These are phyloP conservation scores for Platerodrilus igneus DNA, from an alignment of 2,888 invertebrate genomes.

Conservation along the genomic window DNA sequence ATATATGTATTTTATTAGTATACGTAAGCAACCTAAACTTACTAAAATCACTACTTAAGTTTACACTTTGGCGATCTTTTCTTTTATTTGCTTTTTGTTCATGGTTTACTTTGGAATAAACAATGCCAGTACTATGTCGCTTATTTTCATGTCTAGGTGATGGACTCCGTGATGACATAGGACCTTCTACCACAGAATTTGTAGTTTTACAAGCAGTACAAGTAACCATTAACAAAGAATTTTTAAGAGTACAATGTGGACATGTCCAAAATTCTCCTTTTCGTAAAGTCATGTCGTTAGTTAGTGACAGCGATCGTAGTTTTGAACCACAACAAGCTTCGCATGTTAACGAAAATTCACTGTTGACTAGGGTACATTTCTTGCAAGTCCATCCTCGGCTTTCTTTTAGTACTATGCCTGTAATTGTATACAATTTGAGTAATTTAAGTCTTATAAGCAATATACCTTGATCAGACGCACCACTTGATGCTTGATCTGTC, in stretches of 20 bases:
- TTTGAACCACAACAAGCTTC: constrained; percentile 85
- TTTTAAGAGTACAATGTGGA: constrained; percentile 75
- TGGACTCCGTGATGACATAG: constrained; percentile 47
- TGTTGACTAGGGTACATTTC: constrained; percentile 83
- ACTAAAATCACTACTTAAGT: constrained; percentile 18
- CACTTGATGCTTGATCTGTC: too few species aligned
- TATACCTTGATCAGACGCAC: too few species aligned
- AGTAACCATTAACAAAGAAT: constrained; percentile 60
- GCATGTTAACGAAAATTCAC: constrained; percentile 65
- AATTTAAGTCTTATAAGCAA: too few species aligned
- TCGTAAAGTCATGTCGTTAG: constrained; percentile 64
- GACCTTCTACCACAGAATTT: constrained; percentile 45
- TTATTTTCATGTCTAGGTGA: constrained; percentile 50
- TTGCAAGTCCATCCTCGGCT: constrained; percentile 74
- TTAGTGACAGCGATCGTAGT: constrained; percentile 60
- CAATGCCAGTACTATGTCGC: constrained; percentile 28
- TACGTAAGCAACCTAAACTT: constrained; percentile 10
- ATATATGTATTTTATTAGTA: too few species aligned
- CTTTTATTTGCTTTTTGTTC: constrained; percentile 32
- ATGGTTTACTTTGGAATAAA: constrained; percentile 35
- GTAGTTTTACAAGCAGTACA: constrained; percentile 76
- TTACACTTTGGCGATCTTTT: constrained; percentile 24
- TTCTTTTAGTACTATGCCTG: constrained; percentile 32
- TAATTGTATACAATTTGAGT: too few species aligned
- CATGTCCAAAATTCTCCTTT: constrained; percentile 78